Evolutionary conservation across 2,797 vertebrate genomes (phyloP), one percentile per base, ranked within the genome.

Genomic region (Craterocephalus amniculus): DNA sequence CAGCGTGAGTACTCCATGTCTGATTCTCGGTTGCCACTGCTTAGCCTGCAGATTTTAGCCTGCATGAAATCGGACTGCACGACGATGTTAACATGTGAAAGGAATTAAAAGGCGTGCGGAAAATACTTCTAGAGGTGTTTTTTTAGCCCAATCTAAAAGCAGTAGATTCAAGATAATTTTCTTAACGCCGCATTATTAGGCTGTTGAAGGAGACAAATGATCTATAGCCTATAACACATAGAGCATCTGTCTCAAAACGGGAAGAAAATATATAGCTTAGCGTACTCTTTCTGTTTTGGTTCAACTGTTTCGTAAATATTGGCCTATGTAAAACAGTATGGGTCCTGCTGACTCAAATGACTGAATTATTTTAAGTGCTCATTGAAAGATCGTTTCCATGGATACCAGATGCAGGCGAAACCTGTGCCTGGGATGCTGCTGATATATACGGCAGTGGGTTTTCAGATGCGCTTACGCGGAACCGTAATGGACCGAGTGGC

Each of bases 1-100:
- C 88, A 96, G 94, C 84, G 96, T 97, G 91, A 97, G 96, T 94
- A 61, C 36, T 2, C 16, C 4, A 65, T n/a, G 2, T 59, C 0
- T 67, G 16, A 35, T 27, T 63, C 4, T 61, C 11, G 66, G n/a
- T 38, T 57, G 22, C 66, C n/a, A 22, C 10, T 68, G 32, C 38
- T 40, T 40, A 16, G 38, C 38, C 16, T 18, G 20, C 1, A 24
- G 67, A 22, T 24, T 45, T 8, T 6, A 22, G n/a, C n/a, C n/a
- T n/a, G n/a, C 45, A 1, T 58, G 0, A 29, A 49, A 32, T 11
- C 0, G 11, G 0, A 2, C 35, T 18, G 14, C 14, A 36, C 4
- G 12, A 7, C 18, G 35, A 7, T 24, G 16, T 14, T 11, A 2
- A 26, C 27, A 7, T 56, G 8, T 13, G 29, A 61, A 29, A 59